A percentile compares a stretch with the other conserved stretches of the same genome.
phyloP scores from a whole-genome alignment of 2,888 invertebrate genomes.

The Brachypalpus laphriformis region DNA sequence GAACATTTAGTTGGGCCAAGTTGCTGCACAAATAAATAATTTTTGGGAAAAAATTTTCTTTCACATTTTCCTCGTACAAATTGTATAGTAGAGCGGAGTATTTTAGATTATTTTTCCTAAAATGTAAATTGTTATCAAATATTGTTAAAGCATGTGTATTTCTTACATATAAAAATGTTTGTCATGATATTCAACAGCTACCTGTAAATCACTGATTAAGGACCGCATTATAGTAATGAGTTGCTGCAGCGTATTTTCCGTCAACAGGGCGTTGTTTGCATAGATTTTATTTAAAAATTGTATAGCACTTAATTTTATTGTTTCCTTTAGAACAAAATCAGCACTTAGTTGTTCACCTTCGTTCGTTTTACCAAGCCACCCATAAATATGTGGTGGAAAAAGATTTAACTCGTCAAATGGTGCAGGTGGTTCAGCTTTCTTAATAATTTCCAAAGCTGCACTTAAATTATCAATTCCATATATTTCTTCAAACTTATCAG shows the following conservation, averaged over 20 bases:
- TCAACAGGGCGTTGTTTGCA: neutral
- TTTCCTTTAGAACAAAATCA: neutral
- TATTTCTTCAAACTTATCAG: slow-evolving; percentile 7
- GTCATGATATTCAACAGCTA: slow-evolving; percentile 4
- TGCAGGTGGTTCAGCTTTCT: neutral
- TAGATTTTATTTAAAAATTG: slow-evolving; percentile 8
- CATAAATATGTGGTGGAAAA: slow-evolving; percentile 4
- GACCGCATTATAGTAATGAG: neutral
- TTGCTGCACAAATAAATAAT: neutral
- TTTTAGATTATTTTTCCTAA: slow-evolving; percentile 8
- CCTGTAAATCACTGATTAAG: slow-evolving; percentile 13
- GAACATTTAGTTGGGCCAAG: neutral
- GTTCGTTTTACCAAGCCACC: neutral
- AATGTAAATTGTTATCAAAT: neutral
- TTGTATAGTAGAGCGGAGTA: neutral
- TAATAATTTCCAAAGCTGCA: slow-evolving; percentile 18
- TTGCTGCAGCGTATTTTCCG: neutral
- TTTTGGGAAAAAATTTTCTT: neutral
- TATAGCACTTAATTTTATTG: neutral
- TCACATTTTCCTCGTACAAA: slow-evolving; percentile 4
- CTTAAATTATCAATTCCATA: slow-evolving; percentile 10
- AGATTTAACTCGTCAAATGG: neutral
- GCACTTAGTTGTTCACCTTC: neutral
- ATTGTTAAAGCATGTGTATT: neutral
- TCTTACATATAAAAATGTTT: slow-evolving; percentile 21